These are phyloP conservation scores for Misgurnus mizolepis DNA, from an alignment of 2,113 vertebrate genomes.

Conservation along the genomic window DNA sequence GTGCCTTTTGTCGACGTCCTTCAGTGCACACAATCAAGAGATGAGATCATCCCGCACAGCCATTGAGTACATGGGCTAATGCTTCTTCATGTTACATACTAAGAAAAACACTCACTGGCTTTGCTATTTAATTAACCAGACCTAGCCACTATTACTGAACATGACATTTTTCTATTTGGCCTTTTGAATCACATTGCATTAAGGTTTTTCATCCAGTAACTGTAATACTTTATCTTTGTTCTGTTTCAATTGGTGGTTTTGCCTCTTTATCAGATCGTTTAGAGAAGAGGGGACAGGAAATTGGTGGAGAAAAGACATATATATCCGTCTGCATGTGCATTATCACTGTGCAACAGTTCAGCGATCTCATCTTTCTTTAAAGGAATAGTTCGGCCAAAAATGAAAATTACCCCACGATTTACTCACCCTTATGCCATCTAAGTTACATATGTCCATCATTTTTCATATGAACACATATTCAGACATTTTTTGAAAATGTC, in stretches of 20 bases:
- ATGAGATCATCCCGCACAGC: conserved; percentile 69
- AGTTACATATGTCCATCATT: no score
- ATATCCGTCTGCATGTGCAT: not conserved
- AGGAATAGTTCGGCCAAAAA: no score
- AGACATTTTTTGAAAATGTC: no score
- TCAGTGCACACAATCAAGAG: conserved; percentile 68
- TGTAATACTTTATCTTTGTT: not conserved
- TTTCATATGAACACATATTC: no score
- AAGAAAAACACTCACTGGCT: not conserved
- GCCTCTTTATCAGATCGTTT: not conserved
- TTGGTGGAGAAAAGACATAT: not conserved
- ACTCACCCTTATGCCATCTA: no score
- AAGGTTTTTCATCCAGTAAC: not conserved
- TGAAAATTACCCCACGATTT: no score
- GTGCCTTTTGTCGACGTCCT: conserved; percentile 69
- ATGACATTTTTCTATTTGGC: not conserved
- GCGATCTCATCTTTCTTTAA: not conserved
- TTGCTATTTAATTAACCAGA: not conserved
- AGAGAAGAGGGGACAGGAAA: not conserved
- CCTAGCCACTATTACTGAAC: not conserved
- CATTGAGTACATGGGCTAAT: not conserved
- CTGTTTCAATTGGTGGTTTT: not conserved
- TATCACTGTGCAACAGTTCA: not conserved
- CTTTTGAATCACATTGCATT: not conserved
- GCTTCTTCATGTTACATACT: conserved; percentile 46